A percentile compares a stretch with the other conserved stretches of the same genome.
phyloP scores from a whole-genome alignment of 2,888 invertebrate species.

The Atethmia centrago region DNA sequence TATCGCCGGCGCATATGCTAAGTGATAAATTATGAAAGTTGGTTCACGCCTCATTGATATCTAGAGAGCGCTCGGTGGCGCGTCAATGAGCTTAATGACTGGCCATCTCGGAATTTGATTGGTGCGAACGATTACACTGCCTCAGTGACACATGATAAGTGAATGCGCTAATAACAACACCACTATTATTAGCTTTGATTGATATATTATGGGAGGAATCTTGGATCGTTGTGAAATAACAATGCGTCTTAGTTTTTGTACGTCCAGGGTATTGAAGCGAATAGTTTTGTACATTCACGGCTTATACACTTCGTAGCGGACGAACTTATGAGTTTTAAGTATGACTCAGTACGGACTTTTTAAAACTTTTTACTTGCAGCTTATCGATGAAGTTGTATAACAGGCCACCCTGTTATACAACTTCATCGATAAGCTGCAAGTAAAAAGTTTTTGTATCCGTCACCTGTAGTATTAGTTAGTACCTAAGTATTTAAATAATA shows the following conservation, averaged over 20 bases:
- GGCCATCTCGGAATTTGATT: slow-evolving; percentile 76
- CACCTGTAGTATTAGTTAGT: neutral
- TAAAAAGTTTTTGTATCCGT: neutral
- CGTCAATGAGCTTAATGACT: slow-evolving; percentile 82
- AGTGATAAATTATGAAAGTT: slow-evolving; percentile 70
- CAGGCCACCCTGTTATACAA: slow-evolving; percentile 19
- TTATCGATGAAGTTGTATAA: slow-evolving; percentile 28
- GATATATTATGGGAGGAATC: slow-evolving; percentile 62
- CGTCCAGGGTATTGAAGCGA: slow-evolving; percentile 30
- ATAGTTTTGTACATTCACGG: slow-evolving; percentile 43
- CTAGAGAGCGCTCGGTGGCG: slow-evolving; percentile 71
- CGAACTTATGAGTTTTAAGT: slow-evolving; percentile 23
- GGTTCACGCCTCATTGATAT: slow-evolving; percentile 78
- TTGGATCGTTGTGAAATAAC: slow-evolving; percentile 58
- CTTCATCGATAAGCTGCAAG: slow-evolving; percentile 18
- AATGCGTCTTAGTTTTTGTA: slow-evolving; percentile 56
- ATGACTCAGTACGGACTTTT: slow-evolving; percentile 10
- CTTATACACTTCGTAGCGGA: slow-evolving; percentile 30
- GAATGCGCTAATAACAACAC: slow-evolving; percentile 78
- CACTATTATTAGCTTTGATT: slow-evolving; percentile 71
- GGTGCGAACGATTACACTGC: slow-evolving; percentile 71
- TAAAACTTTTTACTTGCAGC: slow-evolving; percentile 15
- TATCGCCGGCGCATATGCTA: slow-evolving; percentile 64
- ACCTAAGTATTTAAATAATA: neutral
- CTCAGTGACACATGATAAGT: slow-evolving; percentile 76